Conservation (phyloP, 2,113 vertebrate genomes). For the Eupsittula cactorum region DNA sequence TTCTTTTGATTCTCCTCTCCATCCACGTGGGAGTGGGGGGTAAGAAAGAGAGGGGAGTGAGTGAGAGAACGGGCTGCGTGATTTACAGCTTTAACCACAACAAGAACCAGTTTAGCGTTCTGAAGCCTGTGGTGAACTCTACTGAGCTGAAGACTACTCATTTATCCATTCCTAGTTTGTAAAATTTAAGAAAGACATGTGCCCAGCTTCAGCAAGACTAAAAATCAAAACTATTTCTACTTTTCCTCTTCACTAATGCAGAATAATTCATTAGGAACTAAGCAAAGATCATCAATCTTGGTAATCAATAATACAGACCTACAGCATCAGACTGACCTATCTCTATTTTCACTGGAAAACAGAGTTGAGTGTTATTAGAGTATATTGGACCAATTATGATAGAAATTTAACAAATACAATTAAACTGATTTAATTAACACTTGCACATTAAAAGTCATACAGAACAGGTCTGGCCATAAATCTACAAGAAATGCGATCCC, state of each 20-base stretch:
- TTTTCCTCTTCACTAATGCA: constrained; percentile 27
- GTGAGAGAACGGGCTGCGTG: too few relatives aligned
- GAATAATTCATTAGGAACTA: constrained; percentile 46
- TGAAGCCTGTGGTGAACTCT: neutral
- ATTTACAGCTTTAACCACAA: too few relatives aligned
- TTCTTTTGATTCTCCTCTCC: too few relatives aligned
- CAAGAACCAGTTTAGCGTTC: neutral
- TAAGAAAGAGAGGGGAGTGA: too few relatives aligned
- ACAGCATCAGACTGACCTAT: constrained; percentile 1
- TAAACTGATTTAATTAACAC: constrained; percentile 43
- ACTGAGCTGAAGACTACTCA: neutral
- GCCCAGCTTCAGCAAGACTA: neutral
- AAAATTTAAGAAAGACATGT: neutral
- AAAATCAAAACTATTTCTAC: constrained; percentile 42
- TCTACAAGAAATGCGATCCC: neutral
- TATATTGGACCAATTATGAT: neutral
- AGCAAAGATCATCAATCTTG: constrained; percentile 45
- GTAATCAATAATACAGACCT: constrained; percentile 40
- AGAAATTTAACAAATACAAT: constrained; percentile 20
- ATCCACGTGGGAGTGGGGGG: too few relatives aligned
- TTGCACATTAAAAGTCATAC: neutral
- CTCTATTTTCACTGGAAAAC: constrained; percentile 26
- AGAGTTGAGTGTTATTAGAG: constrained; percentile 13
- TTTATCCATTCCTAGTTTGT: neutral
- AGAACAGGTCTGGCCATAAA: neutral